Evolutionary conservation across 2,888 invertebrate genomes (phyloP).

Genomic region (Lepidocyrtinus sp.): DNA sequence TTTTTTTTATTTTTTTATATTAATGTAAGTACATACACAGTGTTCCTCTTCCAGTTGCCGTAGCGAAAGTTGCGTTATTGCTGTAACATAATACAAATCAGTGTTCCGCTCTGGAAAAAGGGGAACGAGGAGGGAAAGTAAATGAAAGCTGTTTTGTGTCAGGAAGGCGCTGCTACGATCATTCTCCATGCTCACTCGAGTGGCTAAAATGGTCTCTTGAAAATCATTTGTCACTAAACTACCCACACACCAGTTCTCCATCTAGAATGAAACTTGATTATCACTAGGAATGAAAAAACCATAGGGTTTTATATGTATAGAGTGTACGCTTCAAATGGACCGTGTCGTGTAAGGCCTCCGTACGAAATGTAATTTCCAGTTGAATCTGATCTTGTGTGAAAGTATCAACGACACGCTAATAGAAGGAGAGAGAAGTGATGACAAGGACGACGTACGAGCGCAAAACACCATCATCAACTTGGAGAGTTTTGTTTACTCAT

Average conservation of each 20-base stretch:
- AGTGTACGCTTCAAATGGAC: conserved; percentile 1
- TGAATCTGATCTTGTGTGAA: too few relatives aligned
- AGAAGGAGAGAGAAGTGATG: conserved; percentile 24
- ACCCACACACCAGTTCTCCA: conserved; percentile 25
- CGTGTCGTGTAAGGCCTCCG: neutral
- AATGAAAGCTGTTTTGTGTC: conserved; percentile 36
- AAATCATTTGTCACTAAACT: conserved; percentile 70
- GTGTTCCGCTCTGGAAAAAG: conserved; percentile 29
- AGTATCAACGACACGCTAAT: conserved; percentile 43
- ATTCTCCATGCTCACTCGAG: conserved; percentile 69
- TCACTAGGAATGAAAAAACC: neutral
- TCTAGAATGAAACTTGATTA: conserved; percentile 24
- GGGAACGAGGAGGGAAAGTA: conserved; percentile 21
- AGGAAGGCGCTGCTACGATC: conserved; percentile 55
- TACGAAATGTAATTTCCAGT: too few relatives aligned
- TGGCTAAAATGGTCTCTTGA: conserved; percentile 69
- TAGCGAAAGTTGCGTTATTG: conserved; percentile 21
- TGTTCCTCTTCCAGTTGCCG: neutral
- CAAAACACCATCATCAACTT: conserved; percentile 28
- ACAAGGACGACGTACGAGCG: too few relatives aligned
- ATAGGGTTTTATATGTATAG: too few relatives aligned
- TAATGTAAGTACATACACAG: too few relatives aligned
- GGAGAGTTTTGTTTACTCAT: conserved; percentile 26
- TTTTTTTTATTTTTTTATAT: neutral
- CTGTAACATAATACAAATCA: conserved; percentile 31